A percentile compares a stretch with the other conserved stretches of the same genome.
phyloP scores from a whole-genome alignment of 2,797 vertebrate species.

The Parauchenoglanis ngamensis region DNA sequence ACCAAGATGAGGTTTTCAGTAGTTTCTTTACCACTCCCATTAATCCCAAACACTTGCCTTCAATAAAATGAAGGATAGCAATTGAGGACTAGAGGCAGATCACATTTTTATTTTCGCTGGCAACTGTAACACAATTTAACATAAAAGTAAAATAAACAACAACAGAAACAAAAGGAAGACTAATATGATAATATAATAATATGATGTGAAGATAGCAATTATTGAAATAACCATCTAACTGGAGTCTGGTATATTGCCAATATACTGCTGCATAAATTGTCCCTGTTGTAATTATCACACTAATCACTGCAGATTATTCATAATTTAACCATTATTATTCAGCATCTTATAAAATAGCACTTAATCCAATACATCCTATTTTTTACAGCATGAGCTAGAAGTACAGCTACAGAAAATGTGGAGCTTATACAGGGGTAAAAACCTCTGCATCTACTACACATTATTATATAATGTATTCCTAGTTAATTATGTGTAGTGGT shows the following conservation, averaged over 20 bases:
- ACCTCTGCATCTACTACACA: background rate
- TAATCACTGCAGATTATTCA: background rate
- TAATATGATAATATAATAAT: background rate
- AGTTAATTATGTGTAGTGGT: background rate
- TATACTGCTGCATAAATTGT: too few relatives aligned
- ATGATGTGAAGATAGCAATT: background rate
- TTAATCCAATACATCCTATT: background rate
- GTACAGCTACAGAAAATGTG: background rate
- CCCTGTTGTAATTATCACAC: background rate
- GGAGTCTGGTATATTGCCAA: background rate
- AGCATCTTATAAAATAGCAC: background rate
- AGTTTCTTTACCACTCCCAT: background rate
- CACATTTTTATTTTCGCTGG: background rate
- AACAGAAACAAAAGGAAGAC: background rate
- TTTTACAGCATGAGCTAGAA: background rate
- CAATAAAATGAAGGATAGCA: background rate
- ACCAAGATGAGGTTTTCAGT: background rate
- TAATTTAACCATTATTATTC: background rate
- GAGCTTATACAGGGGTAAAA: background rate
- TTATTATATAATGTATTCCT: background rate
- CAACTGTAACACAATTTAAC: background rate
- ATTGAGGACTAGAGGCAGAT: background rate
- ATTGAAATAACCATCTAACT: background rate
- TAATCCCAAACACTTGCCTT: background rate
- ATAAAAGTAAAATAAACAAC: background rate